These are phyloP conservation scores for Lacerta viridis DNA, from an alignment of 2,797 vertebrate genomes.

Conservation along the genomic window DNA sequence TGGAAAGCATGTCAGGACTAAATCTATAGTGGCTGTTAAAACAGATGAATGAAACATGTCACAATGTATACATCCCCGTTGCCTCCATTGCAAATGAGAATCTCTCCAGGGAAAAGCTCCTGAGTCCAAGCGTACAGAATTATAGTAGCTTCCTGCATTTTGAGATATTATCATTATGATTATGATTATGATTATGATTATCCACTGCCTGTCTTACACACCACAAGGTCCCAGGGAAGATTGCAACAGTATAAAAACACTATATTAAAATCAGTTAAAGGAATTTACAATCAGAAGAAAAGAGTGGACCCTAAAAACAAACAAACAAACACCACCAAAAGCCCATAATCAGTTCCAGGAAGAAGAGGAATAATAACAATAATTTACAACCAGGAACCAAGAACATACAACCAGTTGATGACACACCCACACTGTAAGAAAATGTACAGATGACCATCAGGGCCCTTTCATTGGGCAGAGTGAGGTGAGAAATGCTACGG, in stretches of 20 bases:
- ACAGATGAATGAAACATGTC: background rate
- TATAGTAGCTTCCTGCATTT: background rate
- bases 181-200: too few relatives aligned
- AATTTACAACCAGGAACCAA: background rate
- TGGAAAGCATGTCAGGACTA: conserved; percentile 1
- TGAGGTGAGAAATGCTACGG: too few relatives aligned
- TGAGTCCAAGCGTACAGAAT: background rate
- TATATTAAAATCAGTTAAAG: too few relatives aligned
- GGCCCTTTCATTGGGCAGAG: too few relatives aligned
- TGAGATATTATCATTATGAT: background rate
- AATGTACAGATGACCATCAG: background rate
- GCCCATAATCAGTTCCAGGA: background rate
- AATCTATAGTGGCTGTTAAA: conserved; percentile 28
- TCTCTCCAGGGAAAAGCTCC: background rate
- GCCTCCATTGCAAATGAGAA: background rate
- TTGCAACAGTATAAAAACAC: too few relatives aligned
- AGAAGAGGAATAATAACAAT: background rate
- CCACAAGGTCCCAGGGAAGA: too few relatives aligned
- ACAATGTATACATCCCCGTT: background rate
- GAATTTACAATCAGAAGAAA: too few relatives aligned
- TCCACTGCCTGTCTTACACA: too few relatives aligned
- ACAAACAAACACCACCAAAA: too few relatives aligned
- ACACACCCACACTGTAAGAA: background rate
- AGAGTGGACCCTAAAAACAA: too few relatives aligned
- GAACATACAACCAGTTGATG: background rate